Evolutionary conservation across 2,113 vertebrate genomes (phyloP).

Genomic region (Tonatia bakeri): DNA sequence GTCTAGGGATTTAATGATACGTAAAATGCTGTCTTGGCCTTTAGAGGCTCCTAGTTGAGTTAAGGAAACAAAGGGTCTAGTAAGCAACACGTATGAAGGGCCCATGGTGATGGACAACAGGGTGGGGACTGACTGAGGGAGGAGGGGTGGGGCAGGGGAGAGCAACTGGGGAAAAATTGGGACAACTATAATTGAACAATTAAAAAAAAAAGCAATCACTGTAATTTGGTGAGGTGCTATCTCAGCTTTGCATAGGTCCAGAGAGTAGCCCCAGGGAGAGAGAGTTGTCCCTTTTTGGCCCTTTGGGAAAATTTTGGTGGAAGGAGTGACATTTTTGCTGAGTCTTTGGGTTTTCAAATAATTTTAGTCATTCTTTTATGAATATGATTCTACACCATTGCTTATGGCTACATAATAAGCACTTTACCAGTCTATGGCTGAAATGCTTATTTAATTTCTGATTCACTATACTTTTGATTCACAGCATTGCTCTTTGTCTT

Average conservation of each 20-base stretch:
- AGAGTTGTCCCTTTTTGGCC: background rate
- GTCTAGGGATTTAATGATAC: background rate
- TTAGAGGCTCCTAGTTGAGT: background rate
- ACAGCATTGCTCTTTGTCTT: background rate
- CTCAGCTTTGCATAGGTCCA: background rate
- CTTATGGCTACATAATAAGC: conserved; percentile 6
- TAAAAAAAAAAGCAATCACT: background rate
- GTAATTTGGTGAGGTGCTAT: background rate
- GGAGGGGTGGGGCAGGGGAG: too few species aligned
- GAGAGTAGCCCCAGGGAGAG: background rate
- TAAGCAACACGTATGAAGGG: too few species aligned
- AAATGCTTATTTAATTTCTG: conserved; percentile 8
- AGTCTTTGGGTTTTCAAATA: background rate
- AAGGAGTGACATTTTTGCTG: background rate
- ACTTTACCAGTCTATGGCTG: background rate
- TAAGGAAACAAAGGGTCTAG: background rate
- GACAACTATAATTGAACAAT: too few species aligned
- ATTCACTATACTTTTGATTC: background rate
- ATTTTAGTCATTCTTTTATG: conserved; percentile 27
- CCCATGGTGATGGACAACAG: too few species aligned
- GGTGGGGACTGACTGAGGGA: too few species aligned
- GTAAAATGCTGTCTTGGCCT: background rate
- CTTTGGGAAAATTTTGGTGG: background rate
- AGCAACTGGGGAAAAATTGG: too few species aligned
- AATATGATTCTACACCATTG: background rate